A percentile compares a stretch with the other conserved stretches of the same genome.
phyloP scores from a whole-genome alignment of 1,140 invertebrate genomes.

The Pseudomyrmex dendroicus region DNA sequence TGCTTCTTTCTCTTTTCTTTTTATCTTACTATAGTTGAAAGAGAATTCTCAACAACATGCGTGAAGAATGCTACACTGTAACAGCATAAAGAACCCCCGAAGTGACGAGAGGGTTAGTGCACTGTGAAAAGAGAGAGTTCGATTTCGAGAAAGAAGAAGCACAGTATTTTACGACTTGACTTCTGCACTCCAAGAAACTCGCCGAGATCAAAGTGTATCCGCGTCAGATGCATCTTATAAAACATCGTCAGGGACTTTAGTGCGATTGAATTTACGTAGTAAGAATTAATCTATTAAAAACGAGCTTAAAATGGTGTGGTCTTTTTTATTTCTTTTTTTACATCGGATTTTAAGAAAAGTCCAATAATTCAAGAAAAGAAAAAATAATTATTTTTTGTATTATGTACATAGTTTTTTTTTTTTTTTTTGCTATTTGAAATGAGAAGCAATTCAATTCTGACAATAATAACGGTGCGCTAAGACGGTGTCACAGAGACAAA shows the following conservation, averaged over 20 bases:
- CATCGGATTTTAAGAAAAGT: not conserved
- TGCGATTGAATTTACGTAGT: not conserved
- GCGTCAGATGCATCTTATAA: slow-evolving; percentile 22
- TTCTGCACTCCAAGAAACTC: slow-evolving; percentile 4
- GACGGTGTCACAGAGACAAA: too few species aligned
- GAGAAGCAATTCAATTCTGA: too few species aligned
- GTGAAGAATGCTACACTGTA: not conserved
- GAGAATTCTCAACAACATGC: not conserved
- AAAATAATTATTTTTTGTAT: too few species aligned
- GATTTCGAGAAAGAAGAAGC: slow-evolving; percentile 7
- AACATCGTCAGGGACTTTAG: slow-evolving; percentile 20
- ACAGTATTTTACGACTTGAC: slow-evolving; percentile 7
- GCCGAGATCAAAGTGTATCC: slow-evolving; percentile 27
- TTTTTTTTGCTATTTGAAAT: too few species aligned
- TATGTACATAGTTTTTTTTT: too few species aligned
- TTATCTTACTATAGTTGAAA: not conserved
- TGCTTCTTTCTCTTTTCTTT: not conserved
- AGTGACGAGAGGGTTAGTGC: not conserved
- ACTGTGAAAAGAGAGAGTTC: not conserved
- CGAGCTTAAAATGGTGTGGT: not conserved
- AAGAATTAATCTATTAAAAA: not conserved
- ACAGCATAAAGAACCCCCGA: not conserved
- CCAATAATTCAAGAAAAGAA: too few species aligned
- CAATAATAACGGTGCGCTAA: too few species aligned
- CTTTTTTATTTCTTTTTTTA: not conserved